phyloP scores from a whole-genome alignment of 2,888 invertebrate species.

The Acanthosoma haemorrhoidale region DNA sequence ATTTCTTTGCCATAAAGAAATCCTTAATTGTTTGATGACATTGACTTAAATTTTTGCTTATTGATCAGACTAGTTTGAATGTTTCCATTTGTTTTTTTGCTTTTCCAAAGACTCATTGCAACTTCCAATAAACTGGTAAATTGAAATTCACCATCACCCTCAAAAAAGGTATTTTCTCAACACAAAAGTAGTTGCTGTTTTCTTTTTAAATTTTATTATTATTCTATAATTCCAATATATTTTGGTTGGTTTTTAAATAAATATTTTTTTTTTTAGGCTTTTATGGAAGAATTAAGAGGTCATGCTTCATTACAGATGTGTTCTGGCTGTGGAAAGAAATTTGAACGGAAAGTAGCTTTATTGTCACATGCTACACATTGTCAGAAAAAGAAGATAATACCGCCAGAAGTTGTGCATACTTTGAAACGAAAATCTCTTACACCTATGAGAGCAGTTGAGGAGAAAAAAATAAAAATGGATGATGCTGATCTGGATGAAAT shows the following conservation, averaged over 20 bases:
- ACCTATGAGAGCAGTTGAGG: slow-evolving; percentile 7
- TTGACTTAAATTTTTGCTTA: too few relatives aligned
- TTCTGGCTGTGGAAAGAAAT: slow-evolving; percentile 64
- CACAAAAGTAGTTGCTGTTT: not conserved
- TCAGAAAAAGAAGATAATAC: slow-evolving; percentile 44
- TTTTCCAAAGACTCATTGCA: too few relatives aligned
- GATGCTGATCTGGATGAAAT: not conserved
- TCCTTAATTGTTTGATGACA: too few relatives aligned
- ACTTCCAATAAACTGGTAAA: too few relatives aligned
- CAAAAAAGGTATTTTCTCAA: too few relatives aligned
- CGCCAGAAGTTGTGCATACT: not conserved
- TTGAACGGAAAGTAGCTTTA: slow-evolving; percentile 67
- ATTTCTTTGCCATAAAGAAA: too few relatives aligned
- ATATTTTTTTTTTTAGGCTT: slow-evolving; percentile 48
- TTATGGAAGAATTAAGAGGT: slow-evolving; percentile 61
- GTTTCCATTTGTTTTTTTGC: too few relatives aligned
- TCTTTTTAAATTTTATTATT: not conserved
- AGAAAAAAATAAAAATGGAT: not conserved
- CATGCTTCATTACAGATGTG: slow-evolving; percentile 58
- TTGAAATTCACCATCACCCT: too few relatives aligned
- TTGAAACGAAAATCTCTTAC: slow-evolving; percentile 22
- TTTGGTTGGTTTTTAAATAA: not conserved
- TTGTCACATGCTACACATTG: slow-evolving; percentile 67
- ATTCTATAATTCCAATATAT: not conserved
- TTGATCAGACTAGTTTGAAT: too few relatives aligned